Evolutionary conservation across 2,797 vertebrate genomes (phyloP), one percentile per base, ranked within the genome.

Genomic region (Macropodus opercularis): DNA sequence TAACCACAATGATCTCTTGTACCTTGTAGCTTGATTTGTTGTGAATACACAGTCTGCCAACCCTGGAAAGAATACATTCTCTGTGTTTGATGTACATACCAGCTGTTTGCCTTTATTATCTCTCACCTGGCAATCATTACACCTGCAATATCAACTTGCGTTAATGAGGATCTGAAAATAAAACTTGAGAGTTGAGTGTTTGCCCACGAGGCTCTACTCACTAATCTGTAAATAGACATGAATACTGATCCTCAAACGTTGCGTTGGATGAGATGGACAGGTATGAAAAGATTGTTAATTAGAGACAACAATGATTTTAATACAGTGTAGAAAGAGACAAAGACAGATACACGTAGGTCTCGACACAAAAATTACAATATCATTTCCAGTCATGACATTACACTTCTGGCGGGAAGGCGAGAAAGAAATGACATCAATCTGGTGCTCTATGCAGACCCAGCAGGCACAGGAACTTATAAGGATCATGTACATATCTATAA

Each of bases 401-500:
- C 82, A 87, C 84, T 88, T 88, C 74, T 76, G 83, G 76, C 80
- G 81, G 87, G 74, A 87, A 90, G 80, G 88, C 79, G 85, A 90
- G 77, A 85, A 64, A 85, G 83, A 88, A 63, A 88, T 83, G 83
- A 81, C 84, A 85, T 86, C 85, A 82, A 80, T 90, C 87, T 90
- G 88, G 82, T 79, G 86, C 83, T 83, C 85, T 85, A 85, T 86
- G 87, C 80, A 88, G 80, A 91, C 73, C 80, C 81, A 89, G 90
- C 89, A 91, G 91, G 89, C 90, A 92, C 89, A 89, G 80, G 83
- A 88, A 91, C 87, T 65, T 72, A 88, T 76, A 81, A 84, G 87
- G 84, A 89, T 85, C 84, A 87, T 85, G 84, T 87, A 87, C 83
- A 85, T 87, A 81, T 89, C 85, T 91, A 90, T 92, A 93, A 93